Base-by-base conservation (phyloP, 2,797 vertebrate genomes). In the Oreonectes daqikongensis region DNA sequence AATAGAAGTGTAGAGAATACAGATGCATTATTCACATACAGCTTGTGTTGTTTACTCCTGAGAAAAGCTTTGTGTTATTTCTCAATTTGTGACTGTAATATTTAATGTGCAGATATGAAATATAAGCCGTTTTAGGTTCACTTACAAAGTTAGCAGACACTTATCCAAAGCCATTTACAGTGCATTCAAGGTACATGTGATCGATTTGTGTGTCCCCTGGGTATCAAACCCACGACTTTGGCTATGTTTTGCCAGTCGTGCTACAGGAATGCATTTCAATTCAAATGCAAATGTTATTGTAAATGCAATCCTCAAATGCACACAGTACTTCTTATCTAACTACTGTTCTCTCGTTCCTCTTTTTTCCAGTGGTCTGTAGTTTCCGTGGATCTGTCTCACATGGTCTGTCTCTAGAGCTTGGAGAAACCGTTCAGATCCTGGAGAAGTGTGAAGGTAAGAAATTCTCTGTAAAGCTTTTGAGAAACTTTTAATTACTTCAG, bases 361-460 rank as follows among this genome's bases (percentile, higher is more conserved):
- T 38, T 80, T 15, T 84, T 64, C 42, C 87, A 94, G 98, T 98
- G 89, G 96, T 98, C 91, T 98, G 95, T 94, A 98, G 94, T 91
- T 99, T 99, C 92, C 95, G 96, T 80, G 96, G 94, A 83, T 87
- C 95, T 69, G 93, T 96, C 84, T 94, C 95, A 78, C 96, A 98
- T 88, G 95, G 95, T 55, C 92, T 99, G 89, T 92, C 95, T 81
- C 93, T 99, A 91, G 98, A 99, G 92, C 94, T 99, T 50, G 98
- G 98, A 89, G 98, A 99, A 88, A 98, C 95, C 0, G 96, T 99
- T 52, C 98, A 99, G 90, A 99, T 99, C 87, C 88, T 98, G 90
- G 98, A 99, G 89, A 99, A 96, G 90, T 97, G 94, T 90, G 97
- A 98, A 93, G 98, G 98, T 99, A 91, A 93, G 92, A 60, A 28